A percentile compares a stretch with the other conserved stretches of the same genome.
These are phyloP conservation scores for Gymnobelideus leadbeateri DNA, from an alignment of 2,113 vertebrate species.

Conservation along the genomic window DNA sequence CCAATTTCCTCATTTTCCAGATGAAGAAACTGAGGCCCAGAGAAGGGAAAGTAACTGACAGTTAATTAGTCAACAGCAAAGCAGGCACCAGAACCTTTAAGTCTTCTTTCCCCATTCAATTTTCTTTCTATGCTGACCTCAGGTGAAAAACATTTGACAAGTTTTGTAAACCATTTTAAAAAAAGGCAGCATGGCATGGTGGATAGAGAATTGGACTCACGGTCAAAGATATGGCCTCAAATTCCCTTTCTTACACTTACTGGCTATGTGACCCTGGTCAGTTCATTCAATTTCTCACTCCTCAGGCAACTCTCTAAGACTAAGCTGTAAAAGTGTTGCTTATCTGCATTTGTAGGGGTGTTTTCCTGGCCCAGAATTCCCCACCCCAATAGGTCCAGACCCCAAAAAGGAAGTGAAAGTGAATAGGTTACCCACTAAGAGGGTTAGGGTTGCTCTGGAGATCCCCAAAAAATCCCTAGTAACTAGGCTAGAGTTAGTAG, in stretches of 20 bases:
- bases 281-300: background rate
- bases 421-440: no score
- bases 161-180: background rate
- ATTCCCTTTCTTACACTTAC: background rate
- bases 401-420: background rate
- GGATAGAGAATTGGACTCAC: background rate
- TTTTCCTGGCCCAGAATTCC: background rate
- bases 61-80: background rate
- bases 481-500: no score
- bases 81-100: background rate
- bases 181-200: background rate
- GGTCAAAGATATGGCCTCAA: background rate
- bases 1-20: background rate
- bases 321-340: background rate
- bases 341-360: background rate
- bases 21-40: background rate
- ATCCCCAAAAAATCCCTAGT: no score
- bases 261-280: background rate
- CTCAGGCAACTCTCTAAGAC: background rate
- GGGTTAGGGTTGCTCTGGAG: no score
- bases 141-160: background rate
- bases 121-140: background rate
- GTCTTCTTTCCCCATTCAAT: background rate
- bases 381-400: background rate
- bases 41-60: background rate